phyloP scores from a whole-genome alignment of 2,888 invertebrate species.

The Cryptocephalus primarius region DNA sequence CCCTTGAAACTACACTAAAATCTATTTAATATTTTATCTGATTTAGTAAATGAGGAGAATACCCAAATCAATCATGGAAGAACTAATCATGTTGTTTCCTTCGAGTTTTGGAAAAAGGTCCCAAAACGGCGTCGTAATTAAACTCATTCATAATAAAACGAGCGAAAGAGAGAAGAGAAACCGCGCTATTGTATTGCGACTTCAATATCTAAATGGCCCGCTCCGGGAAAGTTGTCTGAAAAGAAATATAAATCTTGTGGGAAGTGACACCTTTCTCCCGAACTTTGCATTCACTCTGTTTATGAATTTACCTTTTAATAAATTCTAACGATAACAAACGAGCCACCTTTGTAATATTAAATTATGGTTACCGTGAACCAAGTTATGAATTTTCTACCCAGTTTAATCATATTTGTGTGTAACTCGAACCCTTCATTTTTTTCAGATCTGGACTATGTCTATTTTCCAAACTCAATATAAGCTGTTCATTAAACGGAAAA shows the following conservation, averaged over 20 bases:
- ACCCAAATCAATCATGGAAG: no score
- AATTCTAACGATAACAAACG: conserved; percentile 15
- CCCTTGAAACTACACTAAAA: no score
- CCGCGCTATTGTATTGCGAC: conserved; percentile 4
- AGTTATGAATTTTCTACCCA: no score
- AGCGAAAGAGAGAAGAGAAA: conserved; percentile 2
- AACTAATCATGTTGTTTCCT: no score
- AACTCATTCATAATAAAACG: conserved; percentile 5
- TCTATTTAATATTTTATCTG: no score
- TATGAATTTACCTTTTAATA: conserved; percentile 18
- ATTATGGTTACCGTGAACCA: conserved; percentile 2
- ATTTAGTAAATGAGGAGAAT: no score
- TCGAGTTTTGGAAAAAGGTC: no score
- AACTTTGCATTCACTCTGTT: conserved; percentile 10
- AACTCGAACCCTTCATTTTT: no score
- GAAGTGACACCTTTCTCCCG: conserved; percentile 13
- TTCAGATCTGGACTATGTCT: no score
- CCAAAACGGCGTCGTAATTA: conserved; percentile 2
- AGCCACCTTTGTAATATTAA: conserved; percentile 15
- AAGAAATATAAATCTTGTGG: conserved; percentile 16
- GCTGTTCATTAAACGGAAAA: no score
- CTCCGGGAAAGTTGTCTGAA: conserved; percentile 3
- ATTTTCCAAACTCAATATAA: no score
- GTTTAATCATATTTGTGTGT: no score
- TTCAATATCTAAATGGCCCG: conserved; percentile 6